Conservation (phyloP, 2,797 vertebrate species). For the Cryptoblepharus egeriae region DNA sequence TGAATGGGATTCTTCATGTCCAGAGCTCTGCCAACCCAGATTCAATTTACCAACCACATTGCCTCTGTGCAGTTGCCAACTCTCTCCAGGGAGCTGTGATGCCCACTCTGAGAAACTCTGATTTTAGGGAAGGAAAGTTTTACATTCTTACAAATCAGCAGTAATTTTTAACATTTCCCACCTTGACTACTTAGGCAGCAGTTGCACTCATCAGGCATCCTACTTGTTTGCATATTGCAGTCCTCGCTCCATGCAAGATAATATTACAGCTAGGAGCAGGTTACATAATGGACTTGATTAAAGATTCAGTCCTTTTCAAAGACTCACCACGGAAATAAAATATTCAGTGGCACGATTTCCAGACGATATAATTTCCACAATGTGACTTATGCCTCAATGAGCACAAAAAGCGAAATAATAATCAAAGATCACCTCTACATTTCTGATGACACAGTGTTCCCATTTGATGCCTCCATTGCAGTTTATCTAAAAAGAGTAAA, state of each 20-base stretch:
- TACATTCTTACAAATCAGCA: background rate
- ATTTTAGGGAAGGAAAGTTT: too few species aligned
- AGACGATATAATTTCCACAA: slow-evolving; percentile 64
- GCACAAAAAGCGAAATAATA: slow-evolving; percentile 69
- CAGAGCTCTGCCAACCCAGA: too few species aligned
- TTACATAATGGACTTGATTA: slow-evolving; percentile 65
- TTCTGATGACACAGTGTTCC: slow-evolving; percentile 57
- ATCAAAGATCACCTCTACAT: slow-evolving; percentile 64
- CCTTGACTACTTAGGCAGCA: slow-evolving; percentile 2
- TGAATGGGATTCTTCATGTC: too few species aligned
- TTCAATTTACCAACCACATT: too few species aligned
- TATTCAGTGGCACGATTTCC: slow-evolving; percentile 69
- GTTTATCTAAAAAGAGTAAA: slow-evolving; percentile 8
- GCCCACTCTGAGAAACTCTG: too few species aligned
- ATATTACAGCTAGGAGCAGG: slow-evolving; percentile 35
- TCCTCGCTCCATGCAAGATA: slow-evolving; percentile 39
- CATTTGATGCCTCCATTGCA: slow-evolving; percentile 59
- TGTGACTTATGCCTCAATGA: slow-evolving; percentile 68
- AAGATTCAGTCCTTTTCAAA: slow-evolving; percentile 63
- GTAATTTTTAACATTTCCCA: background rate
- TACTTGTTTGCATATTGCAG: slow-evolving; percentile 34
- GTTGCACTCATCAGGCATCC: background rate
- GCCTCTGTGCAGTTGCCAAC: too few species aligned
- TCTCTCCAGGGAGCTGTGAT: too few species aligned
- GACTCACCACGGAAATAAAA: slow-evolving; percentile 68